Conservation (phyloP, 2,113 vertebrate genomes). For the Chionodraco myersi region DNA sequence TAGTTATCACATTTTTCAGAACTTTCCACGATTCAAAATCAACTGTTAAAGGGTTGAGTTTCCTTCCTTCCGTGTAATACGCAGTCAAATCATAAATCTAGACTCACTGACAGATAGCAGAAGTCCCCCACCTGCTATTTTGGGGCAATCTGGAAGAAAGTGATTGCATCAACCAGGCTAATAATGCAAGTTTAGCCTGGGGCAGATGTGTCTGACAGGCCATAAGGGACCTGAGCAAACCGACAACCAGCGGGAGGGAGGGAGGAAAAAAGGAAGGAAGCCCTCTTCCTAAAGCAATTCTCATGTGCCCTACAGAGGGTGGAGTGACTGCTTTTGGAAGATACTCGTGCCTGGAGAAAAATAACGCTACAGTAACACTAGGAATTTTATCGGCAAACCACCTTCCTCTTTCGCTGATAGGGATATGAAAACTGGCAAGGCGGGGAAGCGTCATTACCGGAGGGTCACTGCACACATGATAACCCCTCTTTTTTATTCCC, state of each 20-base stretch:
- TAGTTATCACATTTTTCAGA: background rate
- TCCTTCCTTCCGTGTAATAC: slow-evolving; percentile 30
- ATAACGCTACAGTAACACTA: slow-evolving; percentile 49
- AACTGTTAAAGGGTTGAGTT: background rate
- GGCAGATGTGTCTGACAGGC: slow-evolving; percentile 58
- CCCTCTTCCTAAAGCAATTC: slow-evolving; percentile 60
- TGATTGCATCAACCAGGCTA: slow-evolving; percentile 71
- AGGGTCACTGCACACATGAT: slow-evolving; percentile 56
- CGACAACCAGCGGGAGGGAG: slow-evolving; percentile 18
- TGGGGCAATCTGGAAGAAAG: slow-evolving; percentile 54
- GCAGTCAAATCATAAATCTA: slow-evolving; percentile 55
- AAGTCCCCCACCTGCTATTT: slow-evolving; percentile 57
- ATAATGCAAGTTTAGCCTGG: slow-evolving; percentile 69
- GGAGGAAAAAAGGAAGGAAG: slow-evolving; percentile 19
- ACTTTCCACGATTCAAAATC: slow-evolving; percentile 9
- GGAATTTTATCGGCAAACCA: slow-evolving; percentile 73
- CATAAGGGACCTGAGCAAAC: slow-evolving; percentile 45
- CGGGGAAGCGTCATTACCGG: slow-evolving; percentile 72
- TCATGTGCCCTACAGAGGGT: slow-evolving; percentile 52
- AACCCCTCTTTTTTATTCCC: slow-evolving; percentile 66
- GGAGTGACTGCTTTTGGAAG: slow-evolving; percentile 74
- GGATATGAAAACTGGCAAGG: slow-evolving; percentile 70
- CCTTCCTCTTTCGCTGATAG: slow-evolving; percentile 59
- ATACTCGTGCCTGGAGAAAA: slow-evolving; percentile 76
- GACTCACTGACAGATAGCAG: slow-evolving; percentile 37